A percentile compares a stretch with the other conserved stretches of the same genome.
phyloP scores from a whole-genome alignment of 1,140 invertebrate species.

The Caenorhabditis latens region DNA sequence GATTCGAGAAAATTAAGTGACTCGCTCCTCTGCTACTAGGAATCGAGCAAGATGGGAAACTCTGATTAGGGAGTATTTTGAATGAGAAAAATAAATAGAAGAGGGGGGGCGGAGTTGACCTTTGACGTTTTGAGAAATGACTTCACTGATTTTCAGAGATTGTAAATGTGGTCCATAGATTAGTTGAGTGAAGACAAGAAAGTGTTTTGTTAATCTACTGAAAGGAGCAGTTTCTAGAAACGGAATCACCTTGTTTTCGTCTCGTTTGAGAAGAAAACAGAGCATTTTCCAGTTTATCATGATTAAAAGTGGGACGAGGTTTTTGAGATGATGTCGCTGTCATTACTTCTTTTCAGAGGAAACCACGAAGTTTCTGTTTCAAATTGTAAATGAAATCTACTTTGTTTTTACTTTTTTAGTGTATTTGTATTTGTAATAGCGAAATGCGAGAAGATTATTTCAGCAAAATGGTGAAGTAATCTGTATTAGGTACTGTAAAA shows the following conservation, averaged over 20 bases:
- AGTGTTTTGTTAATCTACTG: not conserved
- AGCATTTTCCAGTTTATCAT: not conserved
- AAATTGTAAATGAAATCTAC: too few species aligned
- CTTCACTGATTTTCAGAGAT: not conserved
- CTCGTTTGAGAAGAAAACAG: not conserved
- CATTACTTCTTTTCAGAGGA: too few species aligned
- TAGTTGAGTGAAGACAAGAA: not conserved
- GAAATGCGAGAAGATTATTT: too few species aligned
- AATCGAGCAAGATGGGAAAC: not conserved
- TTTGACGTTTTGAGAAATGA: constrained; percentile 10
- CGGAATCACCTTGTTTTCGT: not conserved
- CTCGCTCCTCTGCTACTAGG: too few species aligned
- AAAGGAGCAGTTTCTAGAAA: not conserved
- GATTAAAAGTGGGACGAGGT: not conserved
- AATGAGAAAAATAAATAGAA: not conserved
- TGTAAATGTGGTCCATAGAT: not conserved
- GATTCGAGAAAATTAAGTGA: too few species aligned
- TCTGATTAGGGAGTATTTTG: not conserved
- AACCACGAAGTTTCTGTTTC: too few species aligned
- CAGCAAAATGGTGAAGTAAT: too few species aligned
- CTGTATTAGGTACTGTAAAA: too few species aligned
- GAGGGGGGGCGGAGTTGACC: constrained; percentile 25
- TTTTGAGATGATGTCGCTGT: too few species aligned
- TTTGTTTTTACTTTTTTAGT: too few species aligned
- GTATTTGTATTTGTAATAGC: too few species aligned